Base-by-base conservation (phyloP, 2,888 invertebrate genomes). In the Trachelus stipa region DNA sequence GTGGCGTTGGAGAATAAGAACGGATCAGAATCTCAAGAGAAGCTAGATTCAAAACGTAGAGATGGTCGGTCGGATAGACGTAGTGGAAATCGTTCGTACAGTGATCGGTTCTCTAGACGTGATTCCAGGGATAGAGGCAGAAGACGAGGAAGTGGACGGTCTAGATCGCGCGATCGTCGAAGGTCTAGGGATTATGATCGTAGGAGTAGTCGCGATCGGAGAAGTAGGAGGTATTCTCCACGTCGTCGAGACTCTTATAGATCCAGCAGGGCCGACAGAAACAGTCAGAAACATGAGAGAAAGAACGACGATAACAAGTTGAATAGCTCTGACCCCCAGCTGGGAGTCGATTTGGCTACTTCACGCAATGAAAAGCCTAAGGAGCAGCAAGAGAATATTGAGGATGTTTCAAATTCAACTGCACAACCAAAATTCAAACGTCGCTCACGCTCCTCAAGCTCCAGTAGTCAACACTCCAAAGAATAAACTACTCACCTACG, bases 381-480 rank as follows among this genome's bases (percentile, higher is more conserved):
- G 76, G 83, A 77, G 82, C 85, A 77, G 2, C 85, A 78, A 34
- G 83, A 83, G 12, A 81, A 83, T 11, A 40, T 34, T 73, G 74
- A 79, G 30, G 75, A 30, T 12, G 33, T 77, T 0, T 79, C 82
- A 2, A 83, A 85, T 15, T 83, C 83, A n/a, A 77, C 78, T 34
- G 83, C 79, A 69, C 86, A 88, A 80, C 83, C 87, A 11, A 90
- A 88, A 82, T 90, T 89, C 69, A 87, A 89, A 81, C 89, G 89
- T 40, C 86, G 87, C 74, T 90, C 90, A 31, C 88, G 88, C 71
- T 88, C 88, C 79, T 88, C 86, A 74, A 88, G 87, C 73, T 84
- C 84, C n/a, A 90, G 87, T 80, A 89, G 89, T 76, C 88, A 84
- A 76, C 88, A 84, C 79, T 88, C 90, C 81, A 89, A 87, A 85